Conservation (phyloP, 2,113 vertebrate genomes). For the Ceyx margarethae region DNA sequence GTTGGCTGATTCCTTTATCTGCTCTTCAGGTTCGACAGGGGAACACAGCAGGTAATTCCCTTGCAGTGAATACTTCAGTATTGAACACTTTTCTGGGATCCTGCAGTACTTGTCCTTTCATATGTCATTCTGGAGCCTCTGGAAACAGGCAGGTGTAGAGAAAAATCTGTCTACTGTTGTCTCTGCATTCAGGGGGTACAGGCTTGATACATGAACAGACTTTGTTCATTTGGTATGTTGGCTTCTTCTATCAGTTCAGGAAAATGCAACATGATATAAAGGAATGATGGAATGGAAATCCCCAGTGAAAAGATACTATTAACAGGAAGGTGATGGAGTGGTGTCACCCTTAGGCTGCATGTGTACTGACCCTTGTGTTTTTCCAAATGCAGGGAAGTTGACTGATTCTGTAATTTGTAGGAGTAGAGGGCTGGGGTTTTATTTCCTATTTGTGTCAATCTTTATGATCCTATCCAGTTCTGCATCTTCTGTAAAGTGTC, state of each 20-base stretch:
- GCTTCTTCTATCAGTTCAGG: neutral
- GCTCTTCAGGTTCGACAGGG: conserved; percentile 92
- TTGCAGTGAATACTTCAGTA: neutral
- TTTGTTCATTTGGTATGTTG: neutral
- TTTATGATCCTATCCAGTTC: neutral
- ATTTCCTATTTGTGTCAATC: neutral
- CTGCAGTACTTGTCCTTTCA: neutral
- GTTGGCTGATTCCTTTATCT: conserved; percentile 93
- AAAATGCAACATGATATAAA: neutral
- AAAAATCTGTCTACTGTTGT: neutral
- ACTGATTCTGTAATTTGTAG: neutral
- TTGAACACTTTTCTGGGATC: neutral
- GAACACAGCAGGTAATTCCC: conserved; percentile 87
- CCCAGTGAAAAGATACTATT: neutral
- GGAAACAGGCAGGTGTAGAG: neutral
- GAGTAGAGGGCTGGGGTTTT: neutral
- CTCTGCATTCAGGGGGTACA: neutral
- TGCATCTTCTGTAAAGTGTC: neutral
- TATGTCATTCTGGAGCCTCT: neutral
- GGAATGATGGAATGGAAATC: neutral
- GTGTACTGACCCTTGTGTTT: neutral
- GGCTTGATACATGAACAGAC: neutral
- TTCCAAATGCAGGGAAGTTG: neutral
- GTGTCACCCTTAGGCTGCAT: neutral
- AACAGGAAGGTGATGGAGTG: neutral